Evolutionary conservation across 1,140 invertebrate genomes (phyloP).

Genomic region (Leptopilina boulardi): DNA sequence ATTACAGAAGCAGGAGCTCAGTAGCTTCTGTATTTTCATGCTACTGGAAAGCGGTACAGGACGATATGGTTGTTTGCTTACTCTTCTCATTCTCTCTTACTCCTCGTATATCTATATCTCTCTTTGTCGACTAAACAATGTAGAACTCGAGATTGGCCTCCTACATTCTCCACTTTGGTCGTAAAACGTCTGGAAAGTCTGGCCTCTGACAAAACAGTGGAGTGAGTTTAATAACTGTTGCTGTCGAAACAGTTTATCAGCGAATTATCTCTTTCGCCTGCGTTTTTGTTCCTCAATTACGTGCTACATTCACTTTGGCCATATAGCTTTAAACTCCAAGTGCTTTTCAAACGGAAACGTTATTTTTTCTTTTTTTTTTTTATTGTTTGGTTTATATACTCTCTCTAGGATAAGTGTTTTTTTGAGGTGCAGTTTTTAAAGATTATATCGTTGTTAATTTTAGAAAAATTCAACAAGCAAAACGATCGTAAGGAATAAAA

Average conservation of each 20-base stretch:
- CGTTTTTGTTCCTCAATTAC: background rate
- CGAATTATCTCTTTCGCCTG: constrained; percentile 6
- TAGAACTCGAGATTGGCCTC: constrained; percentile 23
- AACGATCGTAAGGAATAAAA: no score
- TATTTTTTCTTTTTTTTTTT: no score
- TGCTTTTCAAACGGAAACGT: background rate
- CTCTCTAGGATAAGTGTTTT: no score
- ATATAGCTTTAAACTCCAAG: background rate
- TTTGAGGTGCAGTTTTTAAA: no score
- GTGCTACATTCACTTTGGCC: background rate
- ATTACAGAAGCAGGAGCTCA: background rate
- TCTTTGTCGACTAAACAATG: background rate
- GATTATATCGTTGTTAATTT: no score
- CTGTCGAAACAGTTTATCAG: constrained; percentile 28
- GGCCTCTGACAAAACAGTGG: constrained; percentile 7
- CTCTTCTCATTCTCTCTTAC: background rate
- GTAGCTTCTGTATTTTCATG: constrained; percentile 8
- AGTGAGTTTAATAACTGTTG: constrained; percentile 19
- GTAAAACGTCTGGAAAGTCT: constrained; percentile 23
- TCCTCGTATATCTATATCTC: no score
- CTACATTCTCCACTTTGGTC: constrained; percentile 28
- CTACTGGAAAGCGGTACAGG: constrained; percentile 26
- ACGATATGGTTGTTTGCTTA: constrained; percentile 4
- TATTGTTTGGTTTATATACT: background rate
- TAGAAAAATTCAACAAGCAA: no score